Conservation (phyloP, 2,888 invertebrate genomes). For the Mantis religiosa region DNA sequence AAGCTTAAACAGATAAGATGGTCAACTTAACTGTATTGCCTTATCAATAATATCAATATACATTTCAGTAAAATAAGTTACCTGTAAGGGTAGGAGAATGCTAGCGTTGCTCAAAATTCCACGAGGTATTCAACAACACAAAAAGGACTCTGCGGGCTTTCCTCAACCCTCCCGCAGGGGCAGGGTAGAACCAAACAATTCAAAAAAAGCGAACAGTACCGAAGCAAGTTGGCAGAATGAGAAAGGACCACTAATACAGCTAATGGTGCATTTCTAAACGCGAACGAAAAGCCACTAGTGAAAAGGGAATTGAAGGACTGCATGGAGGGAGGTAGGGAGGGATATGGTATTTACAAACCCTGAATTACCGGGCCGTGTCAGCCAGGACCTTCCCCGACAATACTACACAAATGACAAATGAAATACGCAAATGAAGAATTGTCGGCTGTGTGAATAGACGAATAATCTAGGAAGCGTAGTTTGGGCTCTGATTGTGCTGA, state of each 20-base stretch:
- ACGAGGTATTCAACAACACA: neutral
- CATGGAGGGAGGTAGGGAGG: neutral
- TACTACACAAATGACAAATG: slow-evolving; percentile 52
- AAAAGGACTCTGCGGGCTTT: neutral
- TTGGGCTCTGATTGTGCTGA: slow-evolving; percentile 23
- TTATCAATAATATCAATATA: neutral
- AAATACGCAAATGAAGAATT: slow-evolving; percentile 55
- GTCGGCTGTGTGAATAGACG: slow-evolving; percentile 47
- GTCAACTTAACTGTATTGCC: neutral
- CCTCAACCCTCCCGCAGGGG: neutral
- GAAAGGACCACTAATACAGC: slow-evolving; percentile 27
- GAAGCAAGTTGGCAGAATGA: neutral
- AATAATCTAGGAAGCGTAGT: slow-evolving; percentile 13
- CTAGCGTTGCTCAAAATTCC: slow-evolving; percentile 4
- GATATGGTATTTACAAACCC: slow-evolving; percentile 30
- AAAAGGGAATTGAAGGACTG: slow-evolving; percentile 5
- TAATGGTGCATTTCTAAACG: slow-evolving; percentile 31
- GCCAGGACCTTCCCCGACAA: slow-evolving; percentile 39
- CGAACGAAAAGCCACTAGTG: slow-evolving; percentile 25
- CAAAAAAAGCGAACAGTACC: slow-evolving; percentile 12
- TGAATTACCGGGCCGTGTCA: slow-evolving; percentile 27
- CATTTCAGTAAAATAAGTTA: neutral
- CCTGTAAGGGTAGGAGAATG: neutral
- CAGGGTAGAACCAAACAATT: slow-evolving; percentile 18
- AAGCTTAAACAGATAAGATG: neutral